Evolutionary conservation across 2,888 invertebrate species (phyloP).

Genomic region (Nezara viridula): DNA sequence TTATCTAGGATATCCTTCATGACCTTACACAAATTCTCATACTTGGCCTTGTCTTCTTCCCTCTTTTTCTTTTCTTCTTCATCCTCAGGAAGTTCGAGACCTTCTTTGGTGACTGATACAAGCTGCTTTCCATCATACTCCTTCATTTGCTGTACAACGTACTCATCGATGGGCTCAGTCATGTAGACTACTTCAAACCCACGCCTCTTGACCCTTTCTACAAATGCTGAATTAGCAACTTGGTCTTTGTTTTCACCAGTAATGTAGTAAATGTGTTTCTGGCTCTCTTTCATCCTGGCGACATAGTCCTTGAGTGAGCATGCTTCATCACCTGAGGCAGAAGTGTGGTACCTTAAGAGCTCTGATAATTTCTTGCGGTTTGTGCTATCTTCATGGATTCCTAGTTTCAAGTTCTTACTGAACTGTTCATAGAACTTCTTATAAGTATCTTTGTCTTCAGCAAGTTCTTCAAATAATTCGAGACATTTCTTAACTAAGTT

Average conservation of each 20-base stretch:
- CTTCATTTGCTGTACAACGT: conserved; percentile 98
- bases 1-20: conserved; percentile 98
- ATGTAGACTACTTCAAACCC: conserved; percentile 99
- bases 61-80: conserved; percentile 97
- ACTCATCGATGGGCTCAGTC: conserved; percentile 99
- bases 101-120: conserved; percentile 98
- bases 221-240: conserved; percentile 96
- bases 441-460: conserved; percentile 97
- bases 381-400: conserved; percentile 96
- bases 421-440: conserved; percentile 99
- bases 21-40: conserved; percentile 85
- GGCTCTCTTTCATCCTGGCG: conserved; percentile 97
- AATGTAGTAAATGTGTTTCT: conserved; percentile 98
- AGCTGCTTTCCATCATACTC: conserved; percentile 97
- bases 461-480: conserved; percentile 95
- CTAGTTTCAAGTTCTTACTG: conserved; percentile 96
- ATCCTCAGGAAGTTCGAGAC: conserved; percentile 95
- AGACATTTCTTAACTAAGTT: conserved; percentile 98
- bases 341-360: conserved; percentile 92
- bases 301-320: conserved; percentile 97
- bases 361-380: conserved; percentile 94
- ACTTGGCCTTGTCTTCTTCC: conserved; percentile 88
- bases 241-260: conserved; percentile 95
- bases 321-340: conserved; percentile 93
- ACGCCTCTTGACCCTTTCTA: conserved; percentile 97